These are phyloP conservation scores for Ooceraea biroi DNA, from an alignment of 1,140 invertebrate genomes.

Conservation along the genomic window DNA sequence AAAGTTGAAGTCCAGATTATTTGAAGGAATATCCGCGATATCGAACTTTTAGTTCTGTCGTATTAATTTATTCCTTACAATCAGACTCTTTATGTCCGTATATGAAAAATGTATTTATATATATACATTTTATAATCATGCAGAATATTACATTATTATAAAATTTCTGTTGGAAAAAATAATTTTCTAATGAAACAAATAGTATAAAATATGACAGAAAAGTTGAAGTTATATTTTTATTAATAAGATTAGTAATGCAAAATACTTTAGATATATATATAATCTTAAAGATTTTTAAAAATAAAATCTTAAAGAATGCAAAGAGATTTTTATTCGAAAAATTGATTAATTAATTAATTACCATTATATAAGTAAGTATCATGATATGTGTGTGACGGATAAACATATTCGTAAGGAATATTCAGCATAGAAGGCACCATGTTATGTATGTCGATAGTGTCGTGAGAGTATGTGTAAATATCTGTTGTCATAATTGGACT, in stretches of 20 bases:
- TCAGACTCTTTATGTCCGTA: neutral
- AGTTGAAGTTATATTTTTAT: no score
- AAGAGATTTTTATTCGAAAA: conserved; percentile 2
- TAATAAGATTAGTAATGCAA: no score
- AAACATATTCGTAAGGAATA: conserved; percentile 62
- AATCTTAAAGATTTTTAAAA: no score
- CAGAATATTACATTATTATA: neutral
- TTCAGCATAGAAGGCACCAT: conserved; percentile 36
- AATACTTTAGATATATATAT: no score
- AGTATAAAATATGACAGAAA: no score
- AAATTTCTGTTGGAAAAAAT: neutral
- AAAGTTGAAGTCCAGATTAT: conserved; percentile 83
- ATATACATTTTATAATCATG: neutral
- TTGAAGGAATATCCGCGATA: conserved; percentile 35
- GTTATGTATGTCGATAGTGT: conserved; percentile 58
- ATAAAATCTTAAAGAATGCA: no score
- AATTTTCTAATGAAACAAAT: neutral
- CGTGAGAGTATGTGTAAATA: conserved; percentile 69
- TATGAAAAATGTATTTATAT: neutral
- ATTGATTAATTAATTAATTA: conserved; percentile 58
- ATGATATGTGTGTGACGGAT: conserved; percentile 58
- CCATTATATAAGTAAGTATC: conserved; percentile 50
- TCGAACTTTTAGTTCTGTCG: conserved; percentile 5
- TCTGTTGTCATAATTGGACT: conserved; percentile 72
- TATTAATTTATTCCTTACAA: neutral